phyloP scores from a whole-genome alignment of 2,113 vertebrate species.

The Natator depressus region DNA sequence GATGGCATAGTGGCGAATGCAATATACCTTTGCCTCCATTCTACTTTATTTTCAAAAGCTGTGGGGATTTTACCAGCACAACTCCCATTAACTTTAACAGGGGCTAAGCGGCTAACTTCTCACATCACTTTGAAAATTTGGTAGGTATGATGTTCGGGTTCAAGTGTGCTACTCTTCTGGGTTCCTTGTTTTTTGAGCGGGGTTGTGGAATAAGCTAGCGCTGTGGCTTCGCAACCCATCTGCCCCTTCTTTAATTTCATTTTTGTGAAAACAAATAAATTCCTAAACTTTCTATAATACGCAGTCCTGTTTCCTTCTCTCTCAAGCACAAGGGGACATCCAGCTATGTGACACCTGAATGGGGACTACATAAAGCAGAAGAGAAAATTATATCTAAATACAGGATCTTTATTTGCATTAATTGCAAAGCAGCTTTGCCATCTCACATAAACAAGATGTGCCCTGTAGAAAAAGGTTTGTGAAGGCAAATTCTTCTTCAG shows the following conservation, averaged over 20 bases:
- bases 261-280: background rate
- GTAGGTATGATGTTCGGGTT: background rate
- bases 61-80: background rate
- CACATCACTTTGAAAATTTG: background rate
- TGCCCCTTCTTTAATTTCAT: background rate
- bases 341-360: background rate
- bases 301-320: background rate
- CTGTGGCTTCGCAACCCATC: background rate
- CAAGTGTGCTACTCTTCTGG: background rate
- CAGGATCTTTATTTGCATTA: background rate
- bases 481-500: background rate
- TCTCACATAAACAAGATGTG: background rate
- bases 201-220: background rate
- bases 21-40: background rate
- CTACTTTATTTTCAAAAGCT: background rate
- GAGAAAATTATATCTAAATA: background rate
- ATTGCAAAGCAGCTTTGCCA: background rate
- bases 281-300: background rate
- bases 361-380: background rate
- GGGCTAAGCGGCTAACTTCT: background rate
- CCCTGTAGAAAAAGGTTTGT: background rate
- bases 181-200: background rate
- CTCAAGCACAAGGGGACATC: background rate
- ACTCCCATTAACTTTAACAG: background rate
- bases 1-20: background rate